Evolutionary conservation across 2,113 vertebrate species (phyloP).

Genomic region (Phrynosoma blainvillii): DNA sequence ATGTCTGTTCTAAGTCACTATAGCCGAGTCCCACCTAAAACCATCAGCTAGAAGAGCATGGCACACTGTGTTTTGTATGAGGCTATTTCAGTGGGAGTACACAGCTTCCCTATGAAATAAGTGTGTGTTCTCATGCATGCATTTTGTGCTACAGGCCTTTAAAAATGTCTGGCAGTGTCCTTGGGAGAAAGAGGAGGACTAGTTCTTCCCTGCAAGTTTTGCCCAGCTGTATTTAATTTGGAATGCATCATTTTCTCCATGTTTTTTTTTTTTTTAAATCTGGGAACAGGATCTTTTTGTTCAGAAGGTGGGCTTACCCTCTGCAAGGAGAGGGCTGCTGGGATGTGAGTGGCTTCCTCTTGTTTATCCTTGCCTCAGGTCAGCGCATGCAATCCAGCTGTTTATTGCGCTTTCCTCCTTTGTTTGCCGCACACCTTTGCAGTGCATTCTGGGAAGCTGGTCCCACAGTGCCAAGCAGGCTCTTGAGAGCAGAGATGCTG

Average conservation of each 20-base stretch:
- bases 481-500: conserved; percentile 1
- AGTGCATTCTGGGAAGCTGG: conserved; percentile 22
- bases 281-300: conserved; percentile 48
- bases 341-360: conserved; percentile 55
- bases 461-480: not conserved
- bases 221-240: conserved; percentile 6
- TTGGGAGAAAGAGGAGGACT: fast-evolving
- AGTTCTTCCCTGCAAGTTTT: not conserved
- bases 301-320: conserved; percentile 44
- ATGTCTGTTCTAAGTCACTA: not conserved
- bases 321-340: conserved; percentile 47
- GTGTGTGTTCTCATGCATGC: not conserved
- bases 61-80: not conserved
- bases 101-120: not conserved
- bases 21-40: no score
- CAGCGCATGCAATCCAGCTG: conserved; percentile 63
- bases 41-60: not conserved
- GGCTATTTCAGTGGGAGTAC: not conserved
- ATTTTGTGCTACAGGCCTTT: not conserved
- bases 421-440: conserved; percentile 21
- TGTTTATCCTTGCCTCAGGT: conserved; percentile 66
- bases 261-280: not conserved
- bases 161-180: not conserved
- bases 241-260: not conserved
- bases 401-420: conserved; percentile 35